Evolutionary conservation across 2,888 invertebrate genomes (phyloP).

Genomic region (Stegophylla sp.): DNA sequence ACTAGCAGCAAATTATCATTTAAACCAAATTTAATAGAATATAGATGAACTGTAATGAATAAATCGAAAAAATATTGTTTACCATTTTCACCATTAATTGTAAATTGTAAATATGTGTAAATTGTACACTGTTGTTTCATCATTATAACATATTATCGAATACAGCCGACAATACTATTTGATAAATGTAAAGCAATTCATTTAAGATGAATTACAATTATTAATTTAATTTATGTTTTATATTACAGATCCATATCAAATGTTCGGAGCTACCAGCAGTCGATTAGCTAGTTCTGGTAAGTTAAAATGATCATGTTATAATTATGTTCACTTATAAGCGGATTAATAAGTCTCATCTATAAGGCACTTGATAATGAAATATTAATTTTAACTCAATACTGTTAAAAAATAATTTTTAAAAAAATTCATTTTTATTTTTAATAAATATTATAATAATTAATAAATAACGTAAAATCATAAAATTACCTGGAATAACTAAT

Average conservation of each 20-base stretch:
- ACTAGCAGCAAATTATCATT: conserved; percentile 42
- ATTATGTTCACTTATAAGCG: background rate
- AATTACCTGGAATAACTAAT: no score
- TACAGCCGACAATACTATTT: background rate
- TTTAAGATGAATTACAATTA: background rate
- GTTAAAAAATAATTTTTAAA: background rate
- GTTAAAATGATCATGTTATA: conserved; percentile 61
- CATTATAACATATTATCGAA: background rate
- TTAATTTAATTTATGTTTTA: background rate
- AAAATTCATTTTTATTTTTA: background rate
- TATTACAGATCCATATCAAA: conserved; percentile 91
- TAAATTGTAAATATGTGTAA: no score
- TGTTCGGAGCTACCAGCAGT: conserved; percentile 96
- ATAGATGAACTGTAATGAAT: conserved; percentile 7
- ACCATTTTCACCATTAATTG: background rate
- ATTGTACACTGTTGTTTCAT: background rate
- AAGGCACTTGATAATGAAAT: background rate
- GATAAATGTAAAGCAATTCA: no score
- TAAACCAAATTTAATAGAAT: conserved; percentile 38
- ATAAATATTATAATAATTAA: background rate
- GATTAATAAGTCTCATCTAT: no score
- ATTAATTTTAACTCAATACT: background rate
- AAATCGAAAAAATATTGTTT: conserved; percentile 7
- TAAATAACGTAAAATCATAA: no score
- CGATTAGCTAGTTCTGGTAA: conserved; percentile 93